phyloP scores from a whole-genome alignment of 2,797 vertebrate genomes.

The Pseudochirops cupreus region DNA sequence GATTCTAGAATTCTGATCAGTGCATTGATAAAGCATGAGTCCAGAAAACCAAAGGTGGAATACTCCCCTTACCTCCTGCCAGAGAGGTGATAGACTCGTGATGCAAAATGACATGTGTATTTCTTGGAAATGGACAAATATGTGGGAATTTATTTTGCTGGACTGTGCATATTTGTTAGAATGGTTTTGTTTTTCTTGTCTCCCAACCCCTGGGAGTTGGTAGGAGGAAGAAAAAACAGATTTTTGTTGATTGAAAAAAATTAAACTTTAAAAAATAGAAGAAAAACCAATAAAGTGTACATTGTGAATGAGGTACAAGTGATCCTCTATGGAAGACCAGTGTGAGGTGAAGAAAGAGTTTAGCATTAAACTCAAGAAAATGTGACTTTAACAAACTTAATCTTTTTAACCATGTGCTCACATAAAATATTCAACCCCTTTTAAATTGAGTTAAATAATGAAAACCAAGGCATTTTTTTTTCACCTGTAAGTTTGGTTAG shows the following conservation, averaged over 20 bases:
- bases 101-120: background rate
- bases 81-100: background rate
- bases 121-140: background rate
- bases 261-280: background rate
- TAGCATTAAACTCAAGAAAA: slow-evolving; percentile 44
- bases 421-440: slow-evolving; percentile 81
- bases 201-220: background rate
- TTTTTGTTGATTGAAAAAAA: background rate
- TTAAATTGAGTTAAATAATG: slow-evolving; percentile 83
- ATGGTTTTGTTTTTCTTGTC: no score
- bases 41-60: background rate
- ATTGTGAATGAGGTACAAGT: slow-evolving; percentile 67
- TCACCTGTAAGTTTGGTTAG: slow-evolving; percentile 68
- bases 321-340: slow-evolving; percentile 62
- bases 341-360: slow-evolving; percentile 60
- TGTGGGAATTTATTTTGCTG: background rate
- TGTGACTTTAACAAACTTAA: slow-evolving; percentile 51
- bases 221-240: background rate
- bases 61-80: background rate
- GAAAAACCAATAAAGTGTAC: slow-evolving; percentile 68
- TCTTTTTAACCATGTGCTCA: slow-evolving; percentile 74
- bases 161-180: background rate
- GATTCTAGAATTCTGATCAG: background rate
- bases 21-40: background rate
- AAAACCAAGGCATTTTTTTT: slow-evolving; percentile 78